A percentile compares a stretch with the other conserved stretches of the same genome.
Conservation (phyloP, 2,797 vertebrate genomes). For the Helarctos malayanus region DNA sequence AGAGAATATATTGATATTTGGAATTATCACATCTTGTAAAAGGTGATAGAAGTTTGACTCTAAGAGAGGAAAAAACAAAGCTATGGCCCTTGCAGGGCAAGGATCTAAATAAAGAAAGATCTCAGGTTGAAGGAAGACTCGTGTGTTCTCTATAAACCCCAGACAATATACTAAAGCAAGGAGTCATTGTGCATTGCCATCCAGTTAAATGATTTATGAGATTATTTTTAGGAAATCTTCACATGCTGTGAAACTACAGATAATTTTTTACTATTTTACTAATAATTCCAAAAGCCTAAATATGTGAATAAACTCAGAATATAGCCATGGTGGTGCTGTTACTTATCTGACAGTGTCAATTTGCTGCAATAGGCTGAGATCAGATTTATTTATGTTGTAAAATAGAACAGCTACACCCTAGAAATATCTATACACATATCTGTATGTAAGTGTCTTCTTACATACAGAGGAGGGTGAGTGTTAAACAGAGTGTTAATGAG, state of each 20-base stretch:
- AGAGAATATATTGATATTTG: accelerated
- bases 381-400: neutral
- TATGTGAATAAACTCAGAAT: neutral
- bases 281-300: neutral
- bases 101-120: neutral
- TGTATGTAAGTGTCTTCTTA: neutral
- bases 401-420: neutral
- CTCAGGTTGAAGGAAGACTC: neutral
- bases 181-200: accelerated
- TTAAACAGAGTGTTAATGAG: accelerated
- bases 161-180: neutral
- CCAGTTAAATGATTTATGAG: neutral
- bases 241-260: neutral
- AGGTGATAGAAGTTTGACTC: neutral
- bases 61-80: neutral
- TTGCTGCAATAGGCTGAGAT: accelerated
- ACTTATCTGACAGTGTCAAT: neutral
- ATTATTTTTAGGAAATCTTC: neutral
- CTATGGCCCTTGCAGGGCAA: accelerated
- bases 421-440: neutral
- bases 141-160: neutral
- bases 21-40: neutral
- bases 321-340: accelerated
- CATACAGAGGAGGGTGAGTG: accelerated
- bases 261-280: neutral